These are phyloP conservation scores for Branchellion lobata DNA, from an alignment of 2,888 invertebrate genomes.

Conservation along the genomic window DNA sequence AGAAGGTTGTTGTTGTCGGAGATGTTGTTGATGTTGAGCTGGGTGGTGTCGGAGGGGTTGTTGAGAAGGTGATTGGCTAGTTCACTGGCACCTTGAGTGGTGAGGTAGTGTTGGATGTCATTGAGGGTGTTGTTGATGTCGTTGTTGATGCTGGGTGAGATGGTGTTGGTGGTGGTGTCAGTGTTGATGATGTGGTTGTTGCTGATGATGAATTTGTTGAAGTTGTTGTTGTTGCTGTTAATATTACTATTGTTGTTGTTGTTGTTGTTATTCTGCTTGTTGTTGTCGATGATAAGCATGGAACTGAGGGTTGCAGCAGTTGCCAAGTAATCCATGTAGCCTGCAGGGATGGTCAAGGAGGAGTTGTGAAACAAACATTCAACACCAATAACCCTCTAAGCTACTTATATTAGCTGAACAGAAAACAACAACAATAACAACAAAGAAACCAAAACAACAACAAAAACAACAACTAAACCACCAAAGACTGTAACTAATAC, in stretches of 20 bases:
- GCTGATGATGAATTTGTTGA: conserved; percentile 1
- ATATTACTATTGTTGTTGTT: background rate
- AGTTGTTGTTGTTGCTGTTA: background rate
- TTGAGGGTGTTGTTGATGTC: background rate
- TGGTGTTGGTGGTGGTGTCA: background rate
- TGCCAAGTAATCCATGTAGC: conserved; percentile 17
- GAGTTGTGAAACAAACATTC: too few relatives aligned
- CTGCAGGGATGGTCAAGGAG: too few relatives aligned
- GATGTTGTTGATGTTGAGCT: background rate
- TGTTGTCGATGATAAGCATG: background rate
- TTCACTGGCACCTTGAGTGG: conserved; percentile 6
- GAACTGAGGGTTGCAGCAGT: background rate
- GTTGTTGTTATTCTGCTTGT: background rate
- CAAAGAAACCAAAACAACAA: too few relatives aligned
- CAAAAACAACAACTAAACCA: too few relatives aligned
- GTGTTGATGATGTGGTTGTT: background rate
- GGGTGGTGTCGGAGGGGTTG: background rate
- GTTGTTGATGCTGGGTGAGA: background rate
- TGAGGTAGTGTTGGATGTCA: conserved; percentile 12
- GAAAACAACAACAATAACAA: too few relatives aligned
- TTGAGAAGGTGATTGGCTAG: background rate
- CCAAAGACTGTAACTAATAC: too few relatives aligned
- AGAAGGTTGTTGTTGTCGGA: too few relatives aligned
- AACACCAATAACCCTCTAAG: too few relatives aligned
- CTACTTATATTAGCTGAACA: too few relatives aligned